Evolutionary conservation across 2,888 invertebrate species (phyloP), one percentile per base, ranked within the genome.

Genomic region (Nemoura dubitans): DNA sequence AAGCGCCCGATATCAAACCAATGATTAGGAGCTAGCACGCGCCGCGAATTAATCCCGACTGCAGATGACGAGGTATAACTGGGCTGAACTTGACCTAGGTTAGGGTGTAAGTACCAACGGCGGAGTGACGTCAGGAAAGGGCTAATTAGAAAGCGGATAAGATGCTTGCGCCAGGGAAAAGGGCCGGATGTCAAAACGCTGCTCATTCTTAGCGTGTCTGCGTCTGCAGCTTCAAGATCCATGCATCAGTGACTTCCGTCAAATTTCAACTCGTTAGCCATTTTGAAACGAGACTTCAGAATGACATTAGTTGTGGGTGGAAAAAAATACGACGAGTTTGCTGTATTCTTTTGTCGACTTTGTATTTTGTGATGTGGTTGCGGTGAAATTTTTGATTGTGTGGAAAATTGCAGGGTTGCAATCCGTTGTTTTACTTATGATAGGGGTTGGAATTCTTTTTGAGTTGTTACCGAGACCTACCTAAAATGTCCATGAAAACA

Each of bases 81-180:
- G 28, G 84, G 84, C 2, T 27, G n/a, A 21, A 16, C 84, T 84
- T 84, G 84, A 76, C 84, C 84, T 76, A 84, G 84, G 84, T 84
- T 76, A 84, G 59, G 76, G 28, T 10, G n/a, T n/a, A n/a, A n/a
- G n/a, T n/a, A n/a, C n/a, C n/a, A n/a, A n/a, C n/a, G n/a, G 1
- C 29, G 21, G 36, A 6, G 10, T 84, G 84, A 84, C 84, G 84
- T 84, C 84, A 84, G 59, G 29, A 81, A 30, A 81, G 81, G n/a
- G 76, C 36, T 26, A 83, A 42, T 42, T 36, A 83, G n/a, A 30
- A 29, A 82, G 82, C 14, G 82, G 36, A 36, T 78, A 78, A 78
- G n/a, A 78, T 27, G 78, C 25, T 6, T 78, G 26, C 78, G 3
- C 76, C n/a, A 78, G 21, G 6, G 59, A 16, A 59, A 59, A 36